phyloP scores from a whole-genome alignment of 2,113 vertebrate genomes.

The Oncorhynchus mykiss region DNA sequence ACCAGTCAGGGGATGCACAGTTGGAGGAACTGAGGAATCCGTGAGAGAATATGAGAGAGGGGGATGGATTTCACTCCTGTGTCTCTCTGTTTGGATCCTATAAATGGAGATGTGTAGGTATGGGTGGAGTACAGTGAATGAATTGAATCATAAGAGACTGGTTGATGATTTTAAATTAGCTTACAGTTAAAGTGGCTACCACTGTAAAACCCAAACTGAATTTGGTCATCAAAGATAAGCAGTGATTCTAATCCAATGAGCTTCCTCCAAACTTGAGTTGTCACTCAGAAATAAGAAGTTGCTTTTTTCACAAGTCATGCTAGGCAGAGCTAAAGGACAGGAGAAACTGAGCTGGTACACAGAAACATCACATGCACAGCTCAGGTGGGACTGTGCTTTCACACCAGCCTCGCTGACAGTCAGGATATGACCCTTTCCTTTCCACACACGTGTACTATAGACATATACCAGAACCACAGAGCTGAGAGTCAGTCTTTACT shows the following conservation, averaged over 20 bases:
- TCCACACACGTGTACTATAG: slow-evolving; percentile 21
- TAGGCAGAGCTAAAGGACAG: too few species aligned
- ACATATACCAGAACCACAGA: neutral
- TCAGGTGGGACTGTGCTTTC: neutral
- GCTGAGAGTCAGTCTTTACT: slow-evolving; percentile 5
- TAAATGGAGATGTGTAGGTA: neutral
- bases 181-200: too few species aligned
- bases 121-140: slow-evolving; percentile 18
- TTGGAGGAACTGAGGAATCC: slow-evolving; percentile 9
- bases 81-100: neutral
- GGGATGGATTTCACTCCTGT: neutral
- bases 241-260: slow-evolving; percentile 40
- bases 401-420: slow-evolving; percentile 32
- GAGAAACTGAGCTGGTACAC: neutral
- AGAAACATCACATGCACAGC: slow-evolving; percentile 12
- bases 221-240: neutral
- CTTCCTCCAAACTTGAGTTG: slow-evolving; percentile 28
- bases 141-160: neutral
- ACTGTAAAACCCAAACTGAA: neutral
- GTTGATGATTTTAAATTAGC: neutral
- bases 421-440: slow-evolving; percentile 35
- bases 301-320: slow-evolving; percentile 9
- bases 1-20: neutral
- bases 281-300: slow-evolving; percentile 33
- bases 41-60: slow-evolving; percentile 18